phyloP scores from a whole-genome alignment of 2,113 vertebrate genomes.

The Gymnogyps californianus region DNA sequence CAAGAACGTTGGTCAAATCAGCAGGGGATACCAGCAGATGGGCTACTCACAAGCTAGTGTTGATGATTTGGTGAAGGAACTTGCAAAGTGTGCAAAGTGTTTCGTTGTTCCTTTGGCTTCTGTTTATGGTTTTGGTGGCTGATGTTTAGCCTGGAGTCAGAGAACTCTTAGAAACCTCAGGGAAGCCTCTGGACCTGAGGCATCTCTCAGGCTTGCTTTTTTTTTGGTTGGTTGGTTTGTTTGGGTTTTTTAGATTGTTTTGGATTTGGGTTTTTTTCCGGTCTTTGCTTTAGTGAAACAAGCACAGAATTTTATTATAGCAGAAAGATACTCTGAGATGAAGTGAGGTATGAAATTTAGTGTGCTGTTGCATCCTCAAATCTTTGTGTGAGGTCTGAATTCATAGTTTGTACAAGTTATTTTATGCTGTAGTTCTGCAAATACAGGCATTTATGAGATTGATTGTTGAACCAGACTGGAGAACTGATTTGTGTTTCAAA shows the following conservation, averaged over 20 bases:
- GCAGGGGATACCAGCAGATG: neutral
- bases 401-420: neutral
- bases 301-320: neutral
- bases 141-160: neutral
- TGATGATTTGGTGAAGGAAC: neutral
- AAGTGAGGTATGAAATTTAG: neutral
- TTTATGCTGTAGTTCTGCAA: neutral
- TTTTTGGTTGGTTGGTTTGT: neutral
- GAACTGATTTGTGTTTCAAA: neutral
- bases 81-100: neutral
- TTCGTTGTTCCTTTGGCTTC: neutral
- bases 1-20: neutral
- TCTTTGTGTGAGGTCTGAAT: neutral
- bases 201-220: neutral
- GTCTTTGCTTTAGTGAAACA: neutral
- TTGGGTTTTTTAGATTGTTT: rapidly evolving
- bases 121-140: neutral
- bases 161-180: neutral
- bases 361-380: neutral
- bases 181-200: neutral
- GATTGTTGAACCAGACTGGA: neutral
- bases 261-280: too few species aligned
- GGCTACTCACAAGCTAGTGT: neutral
- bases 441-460: neutral
- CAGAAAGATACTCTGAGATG: neutral